Evolutionary conservation across 2,888 invertebrate species (phyloP).

Genomic region (Apodemia zela): DNA sequence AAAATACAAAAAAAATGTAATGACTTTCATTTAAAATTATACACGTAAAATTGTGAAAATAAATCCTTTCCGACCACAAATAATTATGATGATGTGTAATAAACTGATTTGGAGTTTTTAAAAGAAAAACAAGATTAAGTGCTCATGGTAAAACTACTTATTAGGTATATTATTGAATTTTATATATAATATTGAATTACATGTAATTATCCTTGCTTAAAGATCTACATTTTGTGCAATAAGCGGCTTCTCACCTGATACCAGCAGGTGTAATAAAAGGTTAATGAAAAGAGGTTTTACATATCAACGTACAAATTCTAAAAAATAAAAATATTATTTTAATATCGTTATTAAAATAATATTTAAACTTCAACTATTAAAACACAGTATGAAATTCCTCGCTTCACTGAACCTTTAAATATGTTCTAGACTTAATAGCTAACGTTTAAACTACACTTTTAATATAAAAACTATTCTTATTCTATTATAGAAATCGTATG

Average conservation of each 20-base stretch:
- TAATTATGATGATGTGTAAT: no score
- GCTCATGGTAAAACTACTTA: background rate
- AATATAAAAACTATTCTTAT: slow-evolving; percentile 11
- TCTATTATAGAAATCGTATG: slow-evolving; percentile 6
- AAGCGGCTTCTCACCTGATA: slow-evolving; percentile 49
- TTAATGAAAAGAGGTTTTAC: slow-evolving; percentile 5
- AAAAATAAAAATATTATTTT: slow-evolving; percentile 9
- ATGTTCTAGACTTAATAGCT: slow-evolving; percentile 7
- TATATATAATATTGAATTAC: background rate
- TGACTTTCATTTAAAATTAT: no score
- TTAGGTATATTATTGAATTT: background rate
- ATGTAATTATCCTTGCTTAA: background rate
- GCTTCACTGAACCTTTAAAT: slow-evolving; percentile 9
- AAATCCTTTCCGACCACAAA: no score
- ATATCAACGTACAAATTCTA: slow-evolving; percentile 14
- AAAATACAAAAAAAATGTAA: no score
- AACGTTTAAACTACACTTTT: background rate
- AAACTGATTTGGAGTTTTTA: no score
- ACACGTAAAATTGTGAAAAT: no score
- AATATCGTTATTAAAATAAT: slow-evolving; percentile 9
- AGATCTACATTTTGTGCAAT: slow-evolving; percentile 51
- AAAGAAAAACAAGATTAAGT: background rate
- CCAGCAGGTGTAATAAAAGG: slow-evolving; percentile 25
- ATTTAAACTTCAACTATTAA: slow-evolving; percentile 10
- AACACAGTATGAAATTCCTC: slow-evolving; percentile 12